Conservation (phyloP, 1,140 invertebrate species). For the Berghia stephanieae region DNA sequence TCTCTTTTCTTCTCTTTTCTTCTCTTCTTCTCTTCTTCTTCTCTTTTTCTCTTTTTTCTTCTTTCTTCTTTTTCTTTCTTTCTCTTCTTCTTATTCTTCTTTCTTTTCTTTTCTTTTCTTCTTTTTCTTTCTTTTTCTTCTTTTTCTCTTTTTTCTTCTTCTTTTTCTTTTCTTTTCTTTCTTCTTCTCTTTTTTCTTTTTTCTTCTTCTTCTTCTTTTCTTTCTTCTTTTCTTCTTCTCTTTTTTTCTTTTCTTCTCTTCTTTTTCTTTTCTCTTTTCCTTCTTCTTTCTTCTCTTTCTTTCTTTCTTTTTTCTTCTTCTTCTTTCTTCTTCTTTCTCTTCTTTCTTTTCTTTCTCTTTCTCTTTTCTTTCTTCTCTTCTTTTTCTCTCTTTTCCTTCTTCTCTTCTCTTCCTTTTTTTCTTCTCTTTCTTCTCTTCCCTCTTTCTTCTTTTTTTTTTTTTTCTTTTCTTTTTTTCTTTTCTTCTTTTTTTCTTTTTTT, state of each 20-base stretch:
- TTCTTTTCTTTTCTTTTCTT: background rate
- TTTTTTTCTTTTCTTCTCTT: background rate
- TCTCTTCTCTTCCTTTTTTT: background rate
- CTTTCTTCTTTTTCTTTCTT: background rate
- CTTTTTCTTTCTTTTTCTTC: background rate
- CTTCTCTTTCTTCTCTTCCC: background rate
- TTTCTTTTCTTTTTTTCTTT: background rate
- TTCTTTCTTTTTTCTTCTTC: background rate
- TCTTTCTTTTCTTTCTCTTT: background rate
- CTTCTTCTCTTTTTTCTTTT: background rate
- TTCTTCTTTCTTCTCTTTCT: background rate
- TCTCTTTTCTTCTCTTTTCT: background rate
- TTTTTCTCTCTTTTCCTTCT: background rate
- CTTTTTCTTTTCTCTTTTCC: conserved; percentile 1
- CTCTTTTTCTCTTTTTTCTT: background rate
- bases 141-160: background rate
- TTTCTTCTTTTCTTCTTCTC: background rate
- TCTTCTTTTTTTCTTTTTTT: background rate
- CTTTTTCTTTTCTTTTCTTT: background rate
- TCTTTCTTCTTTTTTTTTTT: background rate
- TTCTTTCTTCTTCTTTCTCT: background rate
- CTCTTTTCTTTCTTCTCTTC: background rate
- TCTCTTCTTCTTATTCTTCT: no score
- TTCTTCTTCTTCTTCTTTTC: background rate
- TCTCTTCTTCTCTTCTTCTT: background rate